phyloP scores from a whole-genome alignment of 2,113 vertebrate genomes.

The Labeo catla region DNA sequence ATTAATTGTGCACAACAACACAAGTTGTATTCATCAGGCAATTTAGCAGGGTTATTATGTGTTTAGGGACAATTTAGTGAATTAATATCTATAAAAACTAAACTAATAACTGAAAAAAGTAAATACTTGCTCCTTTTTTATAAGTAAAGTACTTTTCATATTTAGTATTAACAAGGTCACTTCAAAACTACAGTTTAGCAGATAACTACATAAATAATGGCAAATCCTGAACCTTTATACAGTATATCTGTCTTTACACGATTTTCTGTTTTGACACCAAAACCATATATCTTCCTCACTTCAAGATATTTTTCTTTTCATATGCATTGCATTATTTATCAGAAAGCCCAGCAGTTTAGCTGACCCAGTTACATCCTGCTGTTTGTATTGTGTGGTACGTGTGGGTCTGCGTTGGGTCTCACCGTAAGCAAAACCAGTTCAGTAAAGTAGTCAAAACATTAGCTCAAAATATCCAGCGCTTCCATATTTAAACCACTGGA shows the following conservation, averaged over 20 bases:
- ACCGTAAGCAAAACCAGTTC: slow-evolving; percentile 18
- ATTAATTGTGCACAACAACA: background rate
- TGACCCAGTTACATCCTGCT: slow-evolving; percentile 67
- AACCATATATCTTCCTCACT: slow-evolving; percentile 48
- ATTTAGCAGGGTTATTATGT: background rate
- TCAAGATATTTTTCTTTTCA: slow-evolving; percentile 57
- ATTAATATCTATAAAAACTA: background rate
- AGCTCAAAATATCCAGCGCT: slow-evolving; percentile 1
- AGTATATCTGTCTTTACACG: background rate
- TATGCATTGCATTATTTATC: slow-evolving; percentile 67
- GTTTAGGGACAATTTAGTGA: background rate
- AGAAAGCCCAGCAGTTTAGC: slow-evolving; percentile 62
- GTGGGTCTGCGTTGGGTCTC: background rate
- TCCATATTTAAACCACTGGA: slow-evolving; percentile 36
- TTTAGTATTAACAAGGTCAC: background rate
- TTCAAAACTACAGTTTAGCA: background rate
- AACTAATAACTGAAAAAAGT: too few relatives aligned
- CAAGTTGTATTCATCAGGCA: background rate
- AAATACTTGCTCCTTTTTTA: background rate
- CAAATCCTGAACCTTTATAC: background rate
- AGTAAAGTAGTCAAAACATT: slow-evolving; percentile 42
- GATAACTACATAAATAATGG: background rate
- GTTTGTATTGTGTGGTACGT: slow-evolving; percentile 60
- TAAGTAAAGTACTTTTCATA: background rate
- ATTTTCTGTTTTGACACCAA: background rate